These are phyloP conservation scores for Elanoides forficatus DNA, from an alignment of 2,113 vertebrate genomes.

Conservation along the genomic window DNA sequence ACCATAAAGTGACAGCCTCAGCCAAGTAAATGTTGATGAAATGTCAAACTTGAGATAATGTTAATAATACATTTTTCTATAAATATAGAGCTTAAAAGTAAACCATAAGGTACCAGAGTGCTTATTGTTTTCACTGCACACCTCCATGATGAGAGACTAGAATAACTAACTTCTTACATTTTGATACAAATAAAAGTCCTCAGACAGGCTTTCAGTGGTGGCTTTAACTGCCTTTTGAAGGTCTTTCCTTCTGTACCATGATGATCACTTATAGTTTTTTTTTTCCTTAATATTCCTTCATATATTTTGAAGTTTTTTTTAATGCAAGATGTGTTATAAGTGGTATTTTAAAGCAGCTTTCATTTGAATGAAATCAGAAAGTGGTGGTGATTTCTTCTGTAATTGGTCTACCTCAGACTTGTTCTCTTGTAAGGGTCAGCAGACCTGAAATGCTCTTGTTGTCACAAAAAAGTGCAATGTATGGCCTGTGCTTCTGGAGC, in stretches of 20 bases:
- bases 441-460: background rate
- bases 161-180: background rate
- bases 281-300: background rate
- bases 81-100: background rate
- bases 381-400: background rate
- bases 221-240: background rate
- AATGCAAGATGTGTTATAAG: background rate
- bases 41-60: background rate
- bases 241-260: background rate
- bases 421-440: background rate
- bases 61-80: background rate
- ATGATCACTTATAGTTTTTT: accelerated
- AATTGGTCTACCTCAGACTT: background rate
- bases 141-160: background rate
- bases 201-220: background rate
- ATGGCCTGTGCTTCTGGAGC: background rate
- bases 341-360: background rate
- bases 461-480: background rate
- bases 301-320: background rate
- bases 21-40: background rate
- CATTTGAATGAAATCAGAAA: background rate
- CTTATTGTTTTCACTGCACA: background rate
- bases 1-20: background rate
- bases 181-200: background rate
- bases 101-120: background rate